A percentile compares a stretch with the other conserved stretches of the same genome.
These are phyloP conservation scores for Drosophila lacicola DNA, from an alignment of 2,888 invertebrate genomes.

Conservation along the genomic window DNA sequence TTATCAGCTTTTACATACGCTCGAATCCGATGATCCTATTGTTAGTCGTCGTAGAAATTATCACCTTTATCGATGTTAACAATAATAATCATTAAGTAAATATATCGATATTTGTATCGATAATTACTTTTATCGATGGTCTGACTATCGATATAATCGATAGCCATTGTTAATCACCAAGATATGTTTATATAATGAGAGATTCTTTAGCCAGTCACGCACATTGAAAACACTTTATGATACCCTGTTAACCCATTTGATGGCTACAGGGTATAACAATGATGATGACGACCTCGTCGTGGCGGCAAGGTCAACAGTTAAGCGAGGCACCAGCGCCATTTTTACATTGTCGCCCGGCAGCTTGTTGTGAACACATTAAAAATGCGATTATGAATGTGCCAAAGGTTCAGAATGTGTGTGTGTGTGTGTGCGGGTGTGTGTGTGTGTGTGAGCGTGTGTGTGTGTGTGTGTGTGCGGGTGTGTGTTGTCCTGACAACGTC, in stretches of 20 bases:
- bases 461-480: not conserved
- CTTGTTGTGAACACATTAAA: conserved; percentile 61
- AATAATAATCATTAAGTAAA: no score
- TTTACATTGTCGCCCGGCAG: conserved; percentile 36
- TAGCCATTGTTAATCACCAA: not conserved
- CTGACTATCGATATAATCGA: not conserved
- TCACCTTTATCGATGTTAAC: no score
- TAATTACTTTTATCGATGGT: not conserved
- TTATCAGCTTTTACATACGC: no score
- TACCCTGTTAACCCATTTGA: not conserved
- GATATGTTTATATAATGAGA: not conserved
- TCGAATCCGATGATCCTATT: no score
- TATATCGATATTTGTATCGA: not conserved
- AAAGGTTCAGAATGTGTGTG: conserved; percentile 14
- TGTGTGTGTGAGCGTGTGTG: conserved; percentile 2
- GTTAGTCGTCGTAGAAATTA: no score
- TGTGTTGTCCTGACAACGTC: conserved; percentile 5
- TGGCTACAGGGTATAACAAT: conserved; percentile 8
- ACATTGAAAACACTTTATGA: not conserved
- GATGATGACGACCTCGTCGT: conserved; percentile 55
- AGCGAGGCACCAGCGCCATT: conserved; percentile 29
- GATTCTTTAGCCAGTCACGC: not conserved
- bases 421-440: conserved; percentile 13
- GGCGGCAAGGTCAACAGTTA: conserved; percentile 65
- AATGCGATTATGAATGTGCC: conserved; percentile 68